Percentiles rank a stretch among this genome's conserved stretches.
Conservation (phyloP, 2,113 vertebrate species). For the Halcyon malimbica region DNA sequence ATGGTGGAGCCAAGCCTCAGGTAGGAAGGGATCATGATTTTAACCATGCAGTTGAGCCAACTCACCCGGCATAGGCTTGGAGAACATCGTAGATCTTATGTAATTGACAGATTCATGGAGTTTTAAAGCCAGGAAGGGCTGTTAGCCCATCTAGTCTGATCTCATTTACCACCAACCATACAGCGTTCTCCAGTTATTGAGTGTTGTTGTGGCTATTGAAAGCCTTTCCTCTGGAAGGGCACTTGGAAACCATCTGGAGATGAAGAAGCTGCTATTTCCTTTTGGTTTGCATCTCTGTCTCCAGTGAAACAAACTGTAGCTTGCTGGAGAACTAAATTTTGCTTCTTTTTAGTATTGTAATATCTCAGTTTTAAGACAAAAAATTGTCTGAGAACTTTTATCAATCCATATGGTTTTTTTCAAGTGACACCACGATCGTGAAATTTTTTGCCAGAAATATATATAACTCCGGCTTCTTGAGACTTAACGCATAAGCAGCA, state of each 20-base stretch:
- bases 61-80: not conserved
- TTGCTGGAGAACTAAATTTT: not conserved
- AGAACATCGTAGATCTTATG: not conserved
- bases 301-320: not conserved
- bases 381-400: fast-evolving
- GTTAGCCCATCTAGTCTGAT: not conserved
- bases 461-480: not conserved
- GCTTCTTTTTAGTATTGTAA: not conserved
- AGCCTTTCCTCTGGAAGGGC: not conserved
- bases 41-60: not conserved
- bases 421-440: not conserved
- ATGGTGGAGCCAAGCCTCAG: not conserved
- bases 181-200: not conserved
- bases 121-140: not conserved
- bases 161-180: not conserved
- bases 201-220: not conserved
- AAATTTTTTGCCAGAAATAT: not conserved
- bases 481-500: not conserved
- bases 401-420: not conserved
- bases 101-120: not conserved
- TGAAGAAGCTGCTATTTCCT: not conserved
- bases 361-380: not conserved
- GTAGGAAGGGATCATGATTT: not conserved
- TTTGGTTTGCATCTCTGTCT: not conserved
- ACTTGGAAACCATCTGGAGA: not conserved